A percentile compares a stretch with the other conserved stretches of the same genome.
Conservation (phyloP, 1,140 invertebrate species). For the Sinonovacula constricta region DNA sequence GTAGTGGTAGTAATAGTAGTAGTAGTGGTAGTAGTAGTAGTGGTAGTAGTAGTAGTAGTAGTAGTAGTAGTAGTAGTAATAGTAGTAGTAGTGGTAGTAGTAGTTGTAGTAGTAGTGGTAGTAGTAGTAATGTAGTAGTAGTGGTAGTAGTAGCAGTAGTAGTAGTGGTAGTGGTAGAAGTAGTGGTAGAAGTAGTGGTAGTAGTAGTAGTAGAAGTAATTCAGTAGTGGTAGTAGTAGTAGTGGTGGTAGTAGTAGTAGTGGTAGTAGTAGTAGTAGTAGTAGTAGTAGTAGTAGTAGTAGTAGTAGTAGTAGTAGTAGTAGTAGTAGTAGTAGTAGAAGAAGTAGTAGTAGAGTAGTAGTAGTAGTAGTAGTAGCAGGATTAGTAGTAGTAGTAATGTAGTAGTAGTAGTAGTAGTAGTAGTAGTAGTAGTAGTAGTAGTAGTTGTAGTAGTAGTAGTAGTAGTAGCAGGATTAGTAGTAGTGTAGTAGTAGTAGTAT, state of each 20-base stretch:
- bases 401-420: conserved; percentile 4
- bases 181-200: too few species aligned
- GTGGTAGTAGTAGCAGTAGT: conserved; percentile 4
- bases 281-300: not conserved
- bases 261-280: conserved; percentile 9
- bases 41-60: conserved; percentile 4
- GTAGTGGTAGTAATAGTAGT: not conserved
- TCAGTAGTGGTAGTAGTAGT: conserved; percentile 1
- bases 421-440: conserved; percentile 4
- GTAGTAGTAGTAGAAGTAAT: too few species aligned
- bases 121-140: not conserved
- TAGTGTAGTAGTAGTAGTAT: too few species aligned
- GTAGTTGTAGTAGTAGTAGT: conserved; percentile 4
- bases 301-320: conserved; percentile 10
- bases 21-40: conserved; percentile 1
- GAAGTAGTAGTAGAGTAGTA: not conserved
- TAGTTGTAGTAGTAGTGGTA: not conserved
- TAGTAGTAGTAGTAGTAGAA: not conserved
- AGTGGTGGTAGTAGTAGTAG: not conserved
- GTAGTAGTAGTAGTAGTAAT: conserved; percentile 4
- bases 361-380: not conserved
- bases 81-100: conserved; percentile 4
- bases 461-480: not conserved
- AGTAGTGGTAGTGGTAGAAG: too few species aligned
- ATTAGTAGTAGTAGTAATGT: not conserved